Conservation (phyloP, 2,888 invertebrate genomes). For the Melinaea menophilus region DNA sequence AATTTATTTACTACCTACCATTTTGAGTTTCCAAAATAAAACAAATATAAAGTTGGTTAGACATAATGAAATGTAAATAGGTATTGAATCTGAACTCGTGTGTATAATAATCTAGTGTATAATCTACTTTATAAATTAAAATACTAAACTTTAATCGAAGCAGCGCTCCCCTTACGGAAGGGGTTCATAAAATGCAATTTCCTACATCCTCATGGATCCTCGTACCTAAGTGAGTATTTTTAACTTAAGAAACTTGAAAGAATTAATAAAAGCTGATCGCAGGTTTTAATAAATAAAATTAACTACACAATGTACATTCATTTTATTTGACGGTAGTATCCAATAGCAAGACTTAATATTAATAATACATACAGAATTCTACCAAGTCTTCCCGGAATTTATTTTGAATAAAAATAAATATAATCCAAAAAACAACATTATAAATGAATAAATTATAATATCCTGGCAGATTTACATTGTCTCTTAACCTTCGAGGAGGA, state of each 20-base stretch:
- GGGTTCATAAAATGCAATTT: slow-evolving; percentile 2
- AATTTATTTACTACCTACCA: too few species aligned
- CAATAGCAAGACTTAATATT: too few species aligned
- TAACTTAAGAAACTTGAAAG: too few species aligned
- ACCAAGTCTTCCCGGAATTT: neutral
- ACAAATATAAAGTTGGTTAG: too few species aligned
- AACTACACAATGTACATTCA: too few species aligned
- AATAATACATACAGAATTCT: neutral
- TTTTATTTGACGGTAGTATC: too few species aligned
- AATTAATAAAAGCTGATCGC: too few species aligned
- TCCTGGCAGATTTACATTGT: neutral
- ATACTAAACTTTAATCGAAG: neutral
- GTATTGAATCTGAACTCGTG: too few species aligned
- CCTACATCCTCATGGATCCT: neutral
- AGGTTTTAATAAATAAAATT: too few species aligned
- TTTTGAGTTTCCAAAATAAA: too few species aligned
- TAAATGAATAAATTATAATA: neutral
- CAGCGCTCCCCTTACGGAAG: neutral
- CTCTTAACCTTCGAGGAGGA: neutral
- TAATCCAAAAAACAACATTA: neutral
- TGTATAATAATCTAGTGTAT: too few species aligned
- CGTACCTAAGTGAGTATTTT: neutral
- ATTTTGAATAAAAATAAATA: neutral
- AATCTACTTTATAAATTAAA: neutral
- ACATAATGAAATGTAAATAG: too few species aligned